A percentile compares a stretch with the other conserved stretches of the same genome.
Evolutionary conservation across 2,888 invertebrate species (phyloP).

Genomic region (Trisateles emortualis): DNA sequence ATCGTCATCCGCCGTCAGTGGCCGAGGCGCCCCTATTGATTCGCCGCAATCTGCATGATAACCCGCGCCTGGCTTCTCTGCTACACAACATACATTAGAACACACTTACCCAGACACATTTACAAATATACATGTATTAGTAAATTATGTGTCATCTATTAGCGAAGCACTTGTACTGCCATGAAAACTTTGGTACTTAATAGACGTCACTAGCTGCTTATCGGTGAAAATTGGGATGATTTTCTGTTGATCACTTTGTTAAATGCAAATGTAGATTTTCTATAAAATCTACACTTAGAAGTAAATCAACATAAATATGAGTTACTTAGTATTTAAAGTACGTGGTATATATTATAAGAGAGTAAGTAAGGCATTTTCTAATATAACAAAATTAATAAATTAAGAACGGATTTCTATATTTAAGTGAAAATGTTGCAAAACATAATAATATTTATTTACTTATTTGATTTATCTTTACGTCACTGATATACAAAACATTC

Average conservation of each 20-base stretch:
- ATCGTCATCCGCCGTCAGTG: constrained; percentile 86
- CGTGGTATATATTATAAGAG: no score
- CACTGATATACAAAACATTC: neutral
- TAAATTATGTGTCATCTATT: constrained; percentile 52
- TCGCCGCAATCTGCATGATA: constrained; percentile 87
- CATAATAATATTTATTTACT: neutral
- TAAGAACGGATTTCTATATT: no score
- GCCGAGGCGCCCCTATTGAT: constrained; percentile 85
- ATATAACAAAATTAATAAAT: no score
- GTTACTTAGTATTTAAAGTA: no score
- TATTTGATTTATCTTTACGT: neutral
- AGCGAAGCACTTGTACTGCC: constrained; percentile 32
- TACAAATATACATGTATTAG: constrained; percentile 43
- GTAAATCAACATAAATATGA: no score
- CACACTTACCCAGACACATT: constrained; percentile 59
- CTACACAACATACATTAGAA: constrained; percentile 67
- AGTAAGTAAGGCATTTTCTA: no score
- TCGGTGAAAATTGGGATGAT: neutral
- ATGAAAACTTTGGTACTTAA: constrained; percentile 22
- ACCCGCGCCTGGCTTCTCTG: constrained; percentile 81
- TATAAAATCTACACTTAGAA: no score
- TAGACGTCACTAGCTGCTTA: neutral
- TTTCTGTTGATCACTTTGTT: neutral
- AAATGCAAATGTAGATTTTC: neutral
- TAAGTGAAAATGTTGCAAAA: neutral